Evolutionary conservation across 2,888 invertebrate species (phyloP).

Genomic region (Cantharis lateralis): DNA sequence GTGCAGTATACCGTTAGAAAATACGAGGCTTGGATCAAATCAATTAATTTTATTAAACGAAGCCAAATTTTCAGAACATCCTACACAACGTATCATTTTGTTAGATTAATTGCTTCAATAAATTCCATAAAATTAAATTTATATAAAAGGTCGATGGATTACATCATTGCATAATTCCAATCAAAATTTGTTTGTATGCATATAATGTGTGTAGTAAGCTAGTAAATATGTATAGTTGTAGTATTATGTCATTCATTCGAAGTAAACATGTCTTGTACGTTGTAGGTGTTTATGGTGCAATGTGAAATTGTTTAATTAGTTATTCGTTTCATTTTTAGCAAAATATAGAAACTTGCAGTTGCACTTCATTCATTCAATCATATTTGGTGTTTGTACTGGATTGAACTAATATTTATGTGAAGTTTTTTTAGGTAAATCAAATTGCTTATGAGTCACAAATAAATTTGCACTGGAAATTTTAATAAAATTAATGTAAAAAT

Average conservation of each 20-base stretch:
- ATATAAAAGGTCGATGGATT: not conserved
- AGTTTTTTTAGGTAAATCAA: not conserved
- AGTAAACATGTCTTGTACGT: not conserved
- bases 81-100: not conserved
- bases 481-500: too few relatives aligned
- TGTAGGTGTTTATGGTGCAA: not conserved
- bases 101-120: not conserved
- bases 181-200: not conserved
- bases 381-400: not conserved
- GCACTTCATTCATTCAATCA: not conserved
- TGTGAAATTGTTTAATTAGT: not conserved
- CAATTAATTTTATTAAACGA: not conserved
- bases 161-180: not conserved
- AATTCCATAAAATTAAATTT: not conserved
- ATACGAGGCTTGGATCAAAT: too few relatives aligned
- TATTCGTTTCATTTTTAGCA: not conserved
- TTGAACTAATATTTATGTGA: not conserved
- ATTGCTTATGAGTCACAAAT: too few relatives aligned
- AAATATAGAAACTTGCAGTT: not conserved
- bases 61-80: not conserved
- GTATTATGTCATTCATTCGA: not conserved
- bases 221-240: not conserved
- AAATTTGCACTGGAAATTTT: too few relatives aligned
- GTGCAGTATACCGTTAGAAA: too few relatives aligned
- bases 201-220: not conserved